Base-by-base conservation (phyloP, 2,797 vertebrate genomes). In the Rhyacichthys aspro region DNA sequence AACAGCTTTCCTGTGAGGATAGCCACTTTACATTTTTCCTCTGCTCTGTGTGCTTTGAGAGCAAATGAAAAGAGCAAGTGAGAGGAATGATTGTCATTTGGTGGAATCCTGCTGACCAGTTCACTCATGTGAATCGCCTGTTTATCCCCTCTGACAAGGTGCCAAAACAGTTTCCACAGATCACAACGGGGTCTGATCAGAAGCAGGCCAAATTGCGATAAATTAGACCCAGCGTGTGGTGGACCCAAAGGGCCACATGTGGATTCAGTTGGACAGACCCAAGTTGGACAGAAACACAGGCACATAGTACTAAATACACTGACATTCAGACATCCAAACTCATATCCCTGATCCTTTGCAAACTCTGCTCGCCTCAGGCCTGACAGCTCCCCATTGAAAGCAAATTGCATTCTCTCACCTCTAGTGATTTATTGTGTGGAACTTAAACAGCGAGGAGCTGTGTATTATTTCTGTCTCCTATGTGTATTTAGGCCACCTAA, bases 61-160 rank as follows among this genome's bases (percentile, higher is more conserved):
- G 48, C 63, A 19, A 49, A 45, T 39, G 39, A 38, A 34, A 48
- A 41, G 34, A 32, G 43, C 28, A 45, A 39, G 38, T 19, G 52
- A 67, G 66, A 58, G 42, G 48, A 47, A 81, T 79, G 70, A 70
- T 59, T 67, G 70, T 80, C 74, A 58, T 74, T 72, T 70, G 19
- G 44, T 59, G 72, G 74, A 79, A 64, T 71, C 77, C 67, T 33
- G 39, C 81, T 83, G 82, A 74, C 71, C 83, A 57, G 33, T 83
- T 64, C 60, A 55, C 68, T 86, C 73, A 75, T 79, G 71, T 78
- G 70, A 83, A 86, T 71, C 17, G 41, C 11, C 38, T 59, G 63
- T 79, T 90, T 87, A 91, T 89, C 64, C 70, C 66, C 47, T 37
- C 69, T 86, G 90, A 93, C 88, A 85, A 86, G 83, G 82, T 90